Conservation (phyloP, 2,113 vertebrate genomes). For the Stigmatopora nigra region DNA sequence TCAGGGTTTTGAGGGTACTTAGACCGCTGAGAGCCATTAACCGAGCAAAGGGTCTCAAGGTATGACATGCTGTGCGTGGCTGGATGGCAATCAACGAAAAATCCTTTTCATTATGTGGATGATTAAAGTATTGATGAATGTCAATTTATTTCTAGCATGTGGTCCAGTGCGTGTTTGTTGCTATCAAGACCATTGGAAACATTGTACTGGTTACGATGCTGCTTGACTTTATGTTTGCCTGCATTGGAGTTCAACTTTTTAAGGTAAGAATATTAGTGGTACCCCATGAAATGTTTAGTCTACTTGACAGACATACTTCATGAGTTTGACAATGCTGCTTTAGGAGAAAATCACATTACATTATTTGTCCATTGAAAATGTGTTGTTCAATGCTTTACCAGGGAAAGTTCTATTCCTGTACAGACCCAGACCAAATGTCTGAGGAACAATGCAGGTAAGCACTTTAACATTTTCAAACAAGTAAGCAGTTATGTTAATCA, state of each 20-base stretch:
- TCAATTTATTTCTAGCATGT: conserved; percentile 76
- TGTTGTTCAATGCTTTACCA: conserved; percentile 32
- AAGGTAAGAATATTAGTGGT: conserved; percentile 73
- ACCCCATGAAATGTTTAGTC: background rate
- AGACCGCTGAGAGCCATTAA: conserved; percentile 93
- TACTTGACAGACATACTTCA: background rate
- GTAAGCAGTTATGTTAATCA: background rate
- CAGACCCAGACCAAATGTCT: conserved; percentile 79
- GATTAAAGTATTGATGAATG: background rate
- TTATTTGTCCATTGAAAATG: background rate
- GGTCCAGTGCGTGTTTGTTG: conserved; percentile 95
- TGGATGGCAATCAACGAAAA: no score
- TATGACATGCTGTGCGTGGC: conserved; percentile 28
- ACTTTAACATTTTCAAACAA: background rate
- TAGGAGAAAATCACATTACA: background rate
- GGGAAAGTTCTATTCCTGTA: conserved; percentile 91
- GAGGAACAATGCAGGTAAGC: conserved; percentile 83
- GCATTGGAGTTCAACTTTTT: conserved; percentile 95
- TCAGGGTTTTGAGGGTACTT: conserved; percentile 90
- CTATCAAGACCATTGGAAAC: conserved; percentile 96
- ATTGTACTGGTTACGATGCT: conserved; percentile 91
- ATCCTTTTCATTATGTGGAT: background rate
- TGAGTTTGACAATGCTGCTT: no score
- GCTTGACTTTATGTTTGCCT: conserved; percentile 95
- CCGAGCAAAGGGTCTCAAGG: conserved; percentile 94